Evolutionary conservation across 2,797 vertebrate genomes (phyloP).

Genomic region (Anomalospiza imberbis): DNA sequence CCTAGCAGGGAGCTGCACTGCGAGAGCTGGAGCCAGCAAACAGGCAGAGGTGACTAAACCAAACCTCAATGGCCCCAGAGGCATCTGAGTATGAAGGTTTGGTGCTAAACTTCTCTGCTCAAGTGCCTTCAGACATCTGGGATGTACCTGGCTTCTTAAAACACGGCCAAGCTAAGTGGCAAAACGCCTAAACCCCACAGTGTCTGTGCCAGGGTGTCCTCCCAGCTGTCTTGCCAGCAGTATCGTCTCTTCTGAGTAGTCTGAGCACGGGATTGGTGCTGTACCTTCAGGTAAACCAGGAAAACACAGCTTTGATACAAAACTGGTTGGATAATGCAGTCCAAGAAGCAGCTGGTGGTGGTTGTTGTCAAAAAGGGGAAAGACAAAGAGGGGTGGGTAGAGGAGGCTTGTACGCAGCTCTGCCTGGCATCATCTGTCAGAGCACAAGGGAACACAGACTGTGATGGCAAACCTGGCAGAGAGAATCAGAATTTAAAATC

Average conservation of each 20-base stretch:
- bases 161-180: neutral
- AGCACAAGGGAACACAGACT: neutral
- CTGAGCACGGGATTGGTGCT: neutral
- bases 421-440: neutral
- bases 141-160: neutral
- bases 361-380: neutral
- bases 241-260: neutral
- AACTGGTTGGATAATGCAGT: neutral
- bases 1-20: neutral
- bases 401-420: neutral
- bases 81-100: neutral
- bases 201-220: neutral
- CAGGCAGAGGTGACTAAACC: neutral
- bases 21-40: neutral
- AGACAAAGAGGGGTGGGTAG: neutral
- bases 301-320: neutral
- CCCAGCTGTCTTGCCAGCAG: neutral
- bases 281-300: neutral
- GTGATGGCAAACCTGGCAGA: neutral
- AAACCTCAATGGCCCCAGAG: neutral
- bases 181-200: fast-evolving
- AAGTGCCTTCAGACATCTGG: neutral
- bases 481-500: neutral
- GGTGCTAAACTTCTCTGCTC: neutral
- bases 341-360: neutral